phyloP scores from a whole-genome alignment of 1,140 invertebrate genomes.

The Panonychus citri region DNA sequence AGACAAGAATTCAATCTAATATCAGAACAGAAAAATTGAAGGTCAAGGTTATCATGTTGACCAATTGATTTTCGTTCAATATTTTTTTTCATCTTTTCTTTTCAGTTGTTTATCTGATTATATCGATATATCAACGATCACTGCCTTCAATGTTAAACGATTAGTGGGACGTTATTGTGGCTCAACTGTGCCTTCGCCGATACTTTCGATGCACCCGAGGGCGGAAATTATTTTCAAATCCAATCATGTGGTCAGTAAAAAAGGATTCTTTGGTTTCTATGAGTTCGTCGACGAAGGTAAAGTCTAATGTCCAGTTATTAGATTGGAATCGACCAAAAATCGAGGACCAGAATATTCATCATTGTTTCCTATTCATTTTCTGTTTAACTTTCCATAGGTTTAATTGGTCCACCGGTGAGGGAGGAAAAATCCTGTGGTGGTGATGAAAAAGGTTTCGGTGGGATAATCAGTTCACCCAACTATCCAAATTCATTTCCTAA shows the following conservation, averaged over 20 bases:
- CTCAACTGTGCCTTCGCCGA: constrained; percentile 11
- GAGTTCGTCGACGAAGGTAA: constrained; percentile 23
- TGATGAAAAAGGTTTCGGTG: constrained; percentile 21
- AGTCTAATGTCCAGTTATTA: background rate
- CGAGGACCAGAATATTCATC: too few species aligned
- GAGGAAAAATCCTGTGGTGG: constrained; percentile 23
- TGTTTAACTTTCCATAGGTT: too few species aligned
- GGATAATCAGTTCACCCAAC: constrained; percentile 24
- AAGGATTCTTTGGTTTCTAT: constrained; percentile 20
- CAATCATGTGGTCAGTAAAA: constrained; percentile 19
- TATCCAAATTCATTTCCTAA: constrained; percentile 23
- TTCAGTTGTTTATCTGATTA: constrained; percentile 19
- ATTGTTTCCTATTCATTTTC: background rate
- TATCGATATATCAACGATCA: constrained; percentile 18
- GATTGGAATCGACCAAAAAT: too few species aligned
- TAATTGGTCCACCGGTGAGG: constrained; percentile 18
- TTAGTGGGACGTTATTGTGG: constrained; percentile 21
- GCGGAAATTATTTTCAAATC: constrained; percentile 21
- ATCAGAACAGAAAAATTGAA: too few species aligned
- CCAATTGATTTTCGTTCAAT: background rate
- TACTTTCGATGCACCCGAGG: constrained; percentile 20
- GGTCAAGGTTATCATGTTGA: too few species aligned
- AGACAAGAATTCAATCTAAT: too few species aligned
- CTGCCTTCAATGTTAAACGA: constrained; percentile 14
- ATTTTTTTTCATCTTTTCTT: too few species aligned